phyloP scores from a whole-genome alignment of 2,888 invertebrate genomes.

The Ennomos erosarius region DNA sequence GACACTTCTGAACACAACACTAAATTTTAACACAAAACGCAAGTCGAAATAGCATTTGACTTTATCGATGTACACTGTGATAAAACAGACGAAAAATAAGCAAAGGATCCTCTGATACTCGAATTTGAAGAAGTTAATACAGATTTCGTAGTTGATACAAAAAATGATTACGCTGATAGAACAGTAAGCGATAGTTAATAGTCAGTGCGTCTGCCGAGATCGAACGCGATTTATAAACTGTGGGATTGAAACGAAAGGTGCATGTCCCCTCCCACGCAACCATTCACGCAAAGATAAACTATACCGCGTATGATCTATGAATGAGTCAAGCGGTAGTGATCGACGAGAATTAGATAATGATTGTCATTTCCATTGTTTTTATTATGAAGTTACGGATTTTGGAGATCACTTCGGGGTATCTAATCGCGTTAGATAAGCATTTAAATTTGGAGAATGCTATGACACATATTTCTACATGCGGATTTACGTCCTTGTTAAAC shows the following conservation, averaged over 20 bases:
- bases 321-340: conserved; percentile 34
- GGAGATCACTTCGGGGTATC: conserved; percentile 13
- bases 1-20: conserved; percentile 47
- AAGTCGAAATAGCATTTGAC: conserved; percentile 44
- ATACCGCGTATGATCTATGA: conserved; percentile 23
- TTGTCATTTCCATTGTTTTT: conserved; percentile 17
- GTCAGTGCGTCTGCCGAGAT: conserved; percentile 18
- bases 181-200: conserved; percentile 1
- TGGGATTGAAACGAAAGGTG: conserved; percentile 28
- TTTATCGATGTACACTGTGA: conserved; percentile 55
- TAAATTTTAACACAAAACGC: conserved; percentile 12
- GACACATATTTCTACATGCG: background rate
- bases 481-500: background rate
- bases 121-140: background rate
- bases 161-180: conserved; percentile 1
- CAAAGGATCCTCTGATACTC: background rate
- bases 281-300: conserved; percentile 29
- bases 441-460: conserved; percentile 10
- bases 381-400: conserved; percentile 9
- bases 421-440: conserved; percentile 14
- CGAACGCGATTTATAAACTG: conserved; percentile 30
- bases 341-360: conserved; percentile 28
- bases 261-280: conserved; percentile 34
- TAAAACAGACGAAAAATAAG: conserved; percentile 9
- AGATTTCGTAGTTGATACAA: conserved; percentile 2